Conservation (phyloP, 2,888 invertebrate species). For the Aquatica leii region DNA sequence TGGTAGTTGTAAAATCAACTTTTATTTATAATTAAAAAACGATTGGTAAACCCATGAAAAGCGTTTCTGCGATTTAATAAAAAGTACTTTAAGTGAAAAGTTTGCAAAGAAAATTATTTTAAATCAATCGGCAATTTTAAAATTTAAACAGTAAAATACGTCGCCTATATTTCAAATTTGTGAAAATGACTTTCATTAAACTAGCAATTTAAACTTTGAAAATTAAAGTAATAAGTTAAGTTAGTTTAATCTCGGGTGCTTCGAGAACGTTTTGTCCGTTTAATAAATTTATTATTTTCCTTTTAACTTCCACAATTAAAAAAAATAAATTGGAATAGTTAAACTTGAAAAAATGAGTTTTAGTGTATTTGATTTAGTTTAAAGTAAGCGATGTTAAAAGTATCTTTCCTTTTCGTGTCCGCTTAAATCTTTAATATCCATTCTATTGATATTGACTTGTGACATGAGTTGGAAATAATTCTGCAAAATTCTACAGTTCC, state of each 20-base stretch:
- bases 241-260: not conserved
- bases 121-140: too few species aligned
- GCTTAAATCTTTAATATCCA: conserved; percentile 11
- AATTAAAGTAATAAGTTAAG: conserved; percentile 4
- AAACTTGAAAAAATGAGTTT: not conserved
- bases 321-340: not conserved
- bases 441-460: conserved; percentile 8
- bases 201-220: conserved; percentile 1
- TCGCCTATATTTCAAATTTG: too few species aligned
- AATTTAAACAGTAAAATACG: too few species aligned
- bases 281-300: too few species aligned
- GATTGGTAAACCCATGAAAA: not conserved
- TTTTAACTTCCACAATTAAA: too few species aligned
- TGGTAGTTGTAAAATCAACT: not conserved
- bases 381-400: too few species aligned
- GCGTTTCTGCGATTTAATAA: too few species aligned
- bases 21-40: not conserved
- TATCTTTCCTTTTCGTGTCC: not conserved
- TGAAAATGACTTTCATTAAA: too few species aligned
- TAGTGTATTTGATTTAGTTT: too few species aligned
- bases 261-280: too few species aligned
- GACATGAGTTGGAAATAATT: conserved; percentile 10
- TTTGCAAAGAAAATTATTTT: too few species aligned
- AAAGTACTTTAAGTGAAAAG: too few species aligned
- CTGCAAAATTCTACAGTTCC: conserved; percentile 2